Base-by-base conservation (phyloP, 2,888 invertebrate genomes). In the Troilus luridus region DNA sequence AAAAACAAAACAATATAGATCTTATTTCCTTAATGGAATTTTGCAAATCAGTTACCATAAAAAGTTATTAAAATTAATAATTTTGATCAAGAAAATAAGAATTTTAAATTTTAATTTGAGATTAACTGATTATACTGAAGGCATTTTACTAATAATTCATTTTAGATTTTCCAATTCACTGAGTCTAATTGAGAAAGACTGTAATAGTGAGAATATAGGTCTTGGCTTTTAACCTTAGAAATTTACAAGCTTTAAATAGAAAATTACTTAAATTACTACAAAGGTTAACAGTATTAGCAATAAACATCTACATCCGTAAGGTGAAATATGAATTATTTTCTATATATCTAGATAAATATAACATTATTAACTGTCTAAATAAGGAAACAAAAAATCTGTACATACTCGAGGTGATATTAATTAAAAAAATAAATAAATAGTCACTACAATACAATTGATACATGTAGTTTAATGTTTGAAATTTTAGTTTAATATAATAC, bases 181-280 rank as follows among this genome's bases (percentile, higher is more conserved):
- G 85, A 85, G n/a, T 56, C 85, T 85, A 85, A 85, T 58, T 41
- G n/a, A 12, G 85, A 85, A 85, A 85, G 85, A 85, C 85, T 85
- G 85, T 85, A 56, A 85, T 85, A 85, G 85, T 85, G 85, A 85
- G 85, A 85, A 85, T 67, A 77, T 85, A 85, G 85, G 19, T 85
- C n/a, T 56, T 56, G 56, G 85, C 85, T 85, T 85, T 54, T 85
- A 85, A 56, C 85, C 85, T 54, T 85, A 21, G 54, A 56, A 67
- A 56, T 85, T 85, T 85, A 85, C 19, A 56, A 85, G 41, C 72
- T 56, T 27, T 85, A 41, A 85, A 56, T 21, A 85, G 85, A 85
- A 54, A n/a, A 85, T n/a, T 85, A 85, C 21, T 81, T 11, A 17
- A 77, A 41, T 85, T 56, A 12, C 85, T 85, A 85, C 41, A 41